A percentile compares a stretch with the other conserved stretches of the same genome.
Conservation (phyloP, 2,888 invertebrate species). For the Sacculina carcini region DNA sequence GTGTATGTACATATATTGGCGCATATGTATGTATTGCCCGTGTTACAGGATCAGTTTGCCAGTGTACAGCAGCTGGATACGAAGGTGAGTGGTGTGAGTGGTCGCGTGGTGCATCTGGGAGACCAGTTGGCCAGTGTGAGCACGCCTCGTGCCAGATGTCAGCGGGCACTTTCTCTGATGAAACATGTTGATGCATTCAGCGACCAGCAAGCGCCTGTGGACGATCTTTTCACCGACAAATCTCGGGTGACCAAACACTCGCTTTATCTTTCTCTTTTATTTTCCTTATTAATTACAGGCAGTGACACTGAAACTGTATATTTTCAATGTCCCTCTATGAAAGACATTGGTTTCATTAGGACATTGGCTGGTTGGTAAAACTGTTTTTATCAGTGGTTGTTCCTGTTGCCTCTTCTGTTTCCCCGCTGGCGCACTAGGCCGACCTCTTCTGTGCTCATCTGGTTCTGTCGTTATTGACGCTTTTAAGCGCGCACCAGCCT, state of each 20-base stretch:
- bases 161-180: constrained; percentile 78
- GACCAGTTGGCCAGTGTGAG: constrained; percentile 93
- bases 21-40: neutral
- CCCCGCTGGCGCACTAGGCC: too few relatives aligned
- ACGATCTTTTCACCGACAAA: constrained; percentile 62
- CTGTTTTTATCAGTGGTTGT: too few relatives aligned
- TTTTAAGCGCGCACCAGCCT: too few relatives aligned
- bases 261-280: constrained; percentile 4
- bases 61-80: constrained; percentile 79
- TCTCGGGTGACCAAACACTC: constrained; percentile 29
- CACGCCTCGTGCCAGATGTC: constrained; percentile 72
- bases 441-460: too few relatives aligned
- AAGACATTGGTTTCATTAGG: too few relatives aligned
- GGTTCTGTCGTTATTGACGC: too few relatives aligned
- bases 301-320: too few relatives aligned
- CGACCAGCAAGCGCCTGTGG: constrained; percentile 52
- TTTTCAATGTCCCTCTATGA: too few relatives aligned
- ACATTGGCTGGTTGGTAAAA: too few relatives aligned
- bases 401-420: too few relatives aligned
- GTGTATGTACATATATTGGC: neutral
- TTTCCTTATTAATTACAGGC: too few relatives aligned
- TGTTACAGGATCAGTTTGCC: constrained; percentile 42
- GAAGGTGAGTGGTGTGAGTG: constrained; percentile 85
- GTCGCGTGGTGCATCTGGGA: constrained; percentile 90
- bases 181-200: constrained; percentile 77